phyloP scores from a whole-genome alignment of 2,113 vertebrate genomes.

The Fregetta grallaria region DNA sequence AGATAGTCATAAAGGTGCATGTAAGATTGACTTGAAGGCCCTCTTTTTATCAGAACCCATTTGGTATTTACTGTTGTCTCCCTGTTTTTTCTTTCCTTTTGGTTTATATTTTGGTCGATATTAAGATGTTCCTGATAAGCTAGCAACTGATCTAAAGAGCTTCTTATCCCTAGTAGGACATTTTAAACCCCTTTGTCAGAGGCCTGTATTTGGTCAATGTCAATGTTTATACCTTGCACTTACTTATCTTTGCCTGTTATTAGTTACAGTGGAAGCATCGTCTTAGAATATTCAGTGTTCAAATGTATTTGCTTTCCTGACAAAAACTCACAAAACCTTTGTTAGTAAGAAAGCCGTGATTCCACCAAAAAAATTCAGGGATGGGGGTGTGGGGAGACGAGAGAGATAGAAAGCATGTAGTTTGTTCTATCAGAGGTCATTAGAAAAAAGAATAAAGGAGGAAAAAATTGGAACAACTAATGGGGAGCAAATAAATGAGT shows the following conservation, averaged over 20 bases:
- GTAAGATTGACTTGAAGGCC: not conserved
- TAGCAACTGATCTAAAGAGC: not conserved
- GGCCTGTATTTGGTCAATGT: not conserved
- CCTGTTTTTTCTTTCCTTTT: not conserved
- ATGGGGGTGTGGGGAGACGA: accelerated
- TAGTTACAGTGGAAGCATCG: not conserved
- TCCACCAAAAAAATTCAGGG: not conserved
- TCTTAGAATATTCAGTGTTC: not conserved
- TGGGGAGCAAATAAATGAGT: not conserved
- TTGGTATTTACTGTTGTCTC: not conserved
- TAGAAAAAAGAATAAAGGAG: not conserved
- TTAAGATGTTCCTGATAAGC: not conserved
- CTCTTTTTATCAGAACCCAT: not conserved
- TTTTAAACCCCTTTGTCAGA: not conserved
- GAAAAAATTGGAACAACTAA: not conserved
- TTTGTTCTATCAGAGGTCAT: not conserved
- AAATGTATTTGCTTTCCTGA: not conserved
- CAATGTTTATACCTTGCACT: not conserved
- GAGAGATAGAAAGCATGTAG: not conserved
- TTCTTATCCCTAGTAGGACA: not conserved
- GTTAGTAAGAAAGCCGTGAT: not conserved
- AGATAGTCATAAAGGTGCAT: not conserved
- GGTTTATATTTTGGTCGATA: not conserved
- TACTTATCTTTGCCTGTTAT: not conserved
- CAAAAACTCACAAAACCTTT: not conserved